Evolutionary conservation across 2,797 vertebrate genomes (phyloP).

Genomic region (Oryzias dopingdopingensis): DNA sequence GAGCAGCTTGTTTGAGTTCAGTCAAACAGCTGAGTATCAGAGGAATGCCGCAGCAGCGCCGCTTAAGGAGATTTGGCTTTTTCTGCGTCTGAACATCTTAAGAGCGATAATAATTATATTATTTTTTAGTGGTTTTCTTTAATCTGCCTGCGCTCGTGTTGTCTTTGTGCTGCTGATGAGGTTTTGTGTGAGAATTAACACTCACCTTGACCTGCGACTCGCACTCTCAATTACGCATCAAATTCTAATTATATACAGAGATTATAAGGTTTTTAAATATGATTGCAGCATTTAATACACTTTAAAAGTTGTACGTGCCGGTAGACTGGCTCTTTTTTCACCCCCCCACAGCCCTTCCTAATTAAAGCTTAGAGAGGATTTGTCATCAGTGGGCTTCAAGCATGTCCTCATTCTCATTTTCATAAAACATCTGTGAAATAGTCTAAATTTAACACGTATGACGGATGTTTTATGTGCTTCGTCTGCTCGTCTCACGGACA

Average conservation of each 20-base stretch:
- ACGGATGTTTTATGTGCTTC: slow-evolving; percentile 66
- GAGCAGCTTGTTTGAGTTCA: slow-evolving; percentile 9
- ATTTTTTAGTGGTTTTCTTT: slow-evolving; percentile 69
- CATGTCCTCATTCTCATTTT: slow-evolving; percentile 84
- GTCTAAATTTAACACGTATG: slow-evolving; percentile 75
- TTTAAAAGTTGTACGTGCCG: slow-evolving; percentile 82
- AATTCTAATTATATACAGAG: slow-evolving; percentile 84
- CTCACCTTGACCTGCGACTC: slow-evolving; percentile 82
- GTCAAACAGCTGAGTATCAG: slow-evolving; percentile 21
- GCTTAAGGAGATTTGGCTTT: slow-evolving; percentile 48
- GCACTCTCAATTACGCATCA: slow-evolving; percentile 78
- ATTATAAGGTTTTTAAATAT: slow-evolving; percentile 84
- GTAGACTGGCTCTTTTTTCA: slow-evolving; percentile 61
- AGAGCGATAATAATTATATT: slow-evolving; percentile 60
- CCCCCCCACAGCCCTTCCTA: slow-evolving; percentile 72
- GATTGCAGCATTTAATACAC: slow-evolving; percentile 86
- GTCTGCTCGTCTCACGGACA: slow-evolving; percentile 48
- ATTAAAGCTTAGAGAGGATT: slow-evolving; percentile 85
- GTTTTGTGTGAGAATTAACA: slow-evolving; percentile 75
- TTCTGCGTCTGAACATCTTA: slow-evolving; percentile 61
- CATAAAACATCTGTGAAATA: slow-evolving; percentile 82
- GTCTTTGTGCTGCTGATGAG: slow-evolving; percentile 72
- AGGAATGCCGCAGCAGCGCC: slow-evolving; percentile 6
- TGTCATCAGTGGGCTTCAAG: slow-evolving; percentile 78
- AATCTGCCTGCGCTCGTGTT: slow-evolving; percentile 67